Evolutionary conservation across 2,888 invertebrate species (phyloP).

Genomic region (Drosophila heteroneura): DNA sequence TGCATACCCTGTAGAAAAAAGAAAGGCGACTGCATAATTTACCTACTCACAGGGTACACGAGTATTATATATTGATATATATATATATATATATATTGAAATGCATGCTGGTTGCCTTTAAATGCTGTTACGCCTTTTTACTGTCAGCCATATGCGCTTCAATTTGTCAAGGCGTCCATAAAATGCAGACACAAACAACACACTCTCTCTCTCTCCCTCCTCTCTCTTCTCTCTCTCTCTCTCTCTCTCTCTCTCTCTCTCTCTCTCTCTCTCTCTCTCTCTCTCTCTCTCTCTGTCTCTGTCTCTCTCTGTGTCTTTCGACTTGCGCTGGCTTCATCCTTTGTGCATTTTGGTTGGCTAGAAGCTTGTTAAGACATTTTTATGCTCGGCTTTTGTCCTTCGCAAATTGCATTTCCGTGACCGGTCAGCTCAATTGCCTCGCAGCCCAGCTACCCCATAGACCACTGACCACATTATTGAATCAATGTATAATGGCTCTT

Average conservation of each 20-base stretch:
- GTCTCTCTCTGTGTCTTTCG: neutral
- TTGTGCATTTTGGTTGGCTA: conserved; percentile 45
- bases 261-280: conserved; percentile 2
- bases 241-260: neutral
- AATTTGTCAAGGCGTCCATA: conserved; percentile 73
- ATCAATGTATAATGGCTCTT: conserved; percentile 63
- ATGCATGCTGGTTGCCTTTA: conserved; percentile 11
- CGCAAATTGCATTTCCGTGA: conserved; percentile 82
- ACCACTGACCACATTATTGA: conserved; percentile 68
- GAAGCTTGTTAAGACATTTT: conserved; percentile 75
- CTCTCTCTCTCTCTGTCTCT: neutral
- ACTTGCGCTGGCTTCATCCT: conserved; percentile 14
- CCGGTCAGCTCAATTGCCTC: conserved; percentile 44
- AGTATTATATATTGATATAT: conserved; percentile 4
- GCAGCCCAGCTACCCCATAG: neutral
- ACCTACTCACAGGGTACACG: neutral
- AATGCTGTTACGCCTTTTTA: conserved; percentile 71
- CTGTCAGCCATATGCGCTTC: conserved; percentile 47
- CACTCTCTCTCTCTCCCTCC: neutral
- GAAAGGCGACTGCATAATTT: neutral
- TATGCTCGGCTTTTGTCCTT: conserved; percentile 64
- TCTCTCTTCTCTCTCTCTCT: conserved; percentile 3
- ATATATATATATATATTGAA: conserved; percentile 13
- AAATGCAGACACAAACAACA: conserved; percentile 65
- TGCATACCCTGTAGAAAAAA: conserved; percentile 4